Percentiles rank a stretch among this genome's conserved stretches.
Evolutionary conservation across 2,113 vertebrate species (phyloP).

Genomic region (Bostrychus sinensis): DNA sequence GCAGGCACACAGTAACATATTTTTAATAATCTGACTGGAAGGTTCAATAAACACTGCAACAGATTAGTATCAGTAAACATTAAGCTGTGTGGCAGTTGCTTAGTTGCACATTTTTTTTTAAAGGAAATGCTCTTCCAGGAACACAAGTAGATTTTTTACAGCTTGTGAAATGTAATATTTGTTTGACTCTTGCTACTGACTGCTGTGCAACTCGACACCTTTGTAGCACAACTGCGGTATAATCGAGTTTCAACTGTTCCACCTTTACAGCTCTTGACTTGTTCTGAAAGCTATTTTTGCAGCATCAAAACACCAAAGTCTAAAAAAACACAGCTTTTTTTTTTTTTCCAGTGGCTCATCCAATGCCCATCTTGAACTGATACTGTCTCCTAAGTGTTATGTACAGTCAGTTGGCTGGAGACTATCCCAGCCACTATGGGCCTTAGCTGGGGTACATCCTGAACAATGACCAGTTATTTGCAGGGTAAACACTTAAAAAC

Average conservation of each 20-base stretch:
- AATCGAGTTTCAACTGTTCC: constrained; percentile 1
- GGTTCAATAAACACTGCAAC: background rate
- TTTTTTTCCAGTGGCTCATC: background rate
- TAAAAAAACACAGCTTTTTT: background rate
- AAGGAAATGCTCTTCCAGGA: constrained; percentile 7
- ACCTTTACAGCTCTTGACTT: constrained; percentile 8
- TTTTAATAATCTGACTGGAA: background rate
- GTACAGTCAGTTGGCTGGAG: no score
- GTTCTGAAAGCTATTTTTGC: constrained; percentile 43
- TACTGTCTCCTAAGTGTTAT: no score
- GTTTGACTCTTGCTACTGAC: constrained; percentile 12
- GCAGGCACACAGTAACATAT: background rate
- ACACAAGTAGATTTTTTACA: background rate
- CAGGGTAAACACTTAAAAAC: no score
- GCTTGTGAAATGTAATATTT: constrained; percentile 12
- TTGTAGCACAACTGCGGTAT: background rate
- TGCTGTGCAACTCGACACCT: constrained; percentile 12
- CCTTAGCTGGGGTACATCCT: no score
- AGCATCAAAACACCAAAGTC: background rate
- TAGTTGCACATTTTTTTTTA: constrained; percentile 13
- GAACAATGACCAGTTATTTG: no score
- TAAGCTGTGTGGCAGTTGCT: constrained; percentile 5
- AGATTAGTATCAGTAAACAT: background rate
- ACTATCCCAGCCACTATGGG: background rate
- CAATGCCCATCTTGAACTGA: no score